Conservation (phyloP, 2,113 vertebrate genomes). For the Trogon melanurus region DNA sequence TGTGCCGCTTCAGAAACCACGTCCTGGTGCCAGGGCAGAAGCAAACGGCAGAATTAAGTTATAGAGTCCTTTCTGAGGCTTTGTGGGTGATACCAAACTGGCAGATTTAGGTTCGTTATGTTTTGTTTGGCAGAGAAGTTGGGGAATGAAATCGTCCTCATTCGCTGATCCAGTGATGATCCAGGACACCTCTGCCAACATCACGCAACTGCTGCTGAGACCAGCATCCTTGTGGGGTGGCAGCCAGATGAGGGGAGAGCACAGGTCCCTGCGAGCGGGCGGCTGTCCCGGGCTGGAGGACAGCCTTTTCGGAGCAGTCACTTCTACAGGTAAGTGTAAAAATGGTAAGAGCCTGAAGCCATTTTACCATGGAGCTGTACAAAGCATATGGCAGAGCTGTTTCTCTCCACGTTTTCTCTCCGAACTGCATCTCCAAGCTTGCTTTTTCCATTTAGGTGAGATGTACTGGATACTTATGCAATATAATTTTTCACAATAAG, state of each 20-base stretch:
- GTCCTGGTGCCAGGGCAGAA: not conserved
- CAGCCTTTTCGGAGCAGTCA: not conserved
- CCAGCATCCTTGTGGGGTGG: not conserved
- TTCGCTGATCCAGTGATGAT: not conserved
- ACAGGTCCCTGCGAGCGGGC: fast-evolving
- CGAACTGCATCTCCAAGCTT: not conserved
- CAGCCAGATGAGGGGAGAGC: not conserved
- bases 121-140: not conserved
- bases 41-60: not conserved
- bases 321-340: not conserved
- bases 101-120: not conserved
- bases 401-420: not conserved
- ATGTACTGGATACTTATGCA: not conserved
- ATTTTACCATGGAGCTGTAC: not conserved
- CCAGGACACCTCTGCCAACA: not conserved
- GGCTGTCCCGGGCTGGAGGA: not conserved
- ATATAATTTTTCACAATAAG: not conserved
- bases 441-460: not conserved
- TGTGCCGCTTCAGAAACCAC: not conserved
- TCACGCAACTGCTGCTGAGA: not conserved
- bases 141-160: not conserved
- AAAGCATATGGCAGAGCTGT: not conserved
- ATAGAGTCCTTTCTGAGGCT: not conserved
- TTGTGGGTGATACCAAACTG: not conserved
- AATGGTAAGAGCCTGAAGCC: not conserved